phyloP scores from a whole-genome alignment of 1,140 invertebrate species.

The Lasaia peninsularis region DNA sequence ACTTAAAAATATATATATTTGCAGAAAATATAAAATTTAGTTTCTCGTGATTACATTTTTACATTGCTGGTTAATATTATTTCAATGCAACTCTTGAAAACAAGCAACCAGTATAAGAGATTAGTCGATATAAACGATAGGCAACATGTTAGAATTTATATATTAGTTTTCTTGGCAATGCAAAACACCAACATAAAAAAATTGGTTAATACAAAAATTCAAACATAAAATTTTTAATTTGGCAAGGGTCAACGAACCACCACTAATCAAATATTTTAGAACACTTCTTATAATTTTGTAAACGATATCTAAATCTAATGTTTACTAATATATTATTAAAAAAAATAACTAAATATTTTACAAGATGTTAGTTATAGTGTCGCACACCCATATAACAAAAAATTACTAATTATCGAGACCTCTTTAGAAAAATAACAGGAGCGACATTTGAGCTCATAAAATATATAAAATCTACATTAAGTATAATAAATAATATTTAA shows the following conservation, averaged over 20 bases:
- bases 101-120: too few species aligned
- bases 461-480: constrained; percentile 4
- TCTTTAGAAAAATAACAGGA: not conserved
- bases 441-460: constrained; percentile 1
- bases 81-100: too few species aligned
- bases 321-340: not conserved
- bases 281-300: not conserved
- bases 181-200: not conserved
- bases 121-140: not conserved
- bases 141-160: not conserved
- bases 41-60: too few species aligned
- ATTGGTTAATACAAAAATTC: not conserved
- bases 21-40: too few species aligned
- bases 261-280: constrained; percentile 2
- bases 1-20: too few species aligned
- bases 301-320: not conserved
- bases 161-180: not conserved
- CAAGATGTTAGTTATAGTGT: not conserved
- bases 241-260: not conserved
- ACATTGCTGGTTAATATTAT: too few species aligned
- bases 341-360: not conserved
- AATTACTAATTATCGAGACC: not conserved
- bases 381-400: not conserved
- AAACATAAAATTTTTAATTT: too few species aligned
- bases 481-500: not conserved